phyloP scores from a whole-genome alignment of 2,797 vertebrate genomes.

The Forpus xanthops region DNA sequence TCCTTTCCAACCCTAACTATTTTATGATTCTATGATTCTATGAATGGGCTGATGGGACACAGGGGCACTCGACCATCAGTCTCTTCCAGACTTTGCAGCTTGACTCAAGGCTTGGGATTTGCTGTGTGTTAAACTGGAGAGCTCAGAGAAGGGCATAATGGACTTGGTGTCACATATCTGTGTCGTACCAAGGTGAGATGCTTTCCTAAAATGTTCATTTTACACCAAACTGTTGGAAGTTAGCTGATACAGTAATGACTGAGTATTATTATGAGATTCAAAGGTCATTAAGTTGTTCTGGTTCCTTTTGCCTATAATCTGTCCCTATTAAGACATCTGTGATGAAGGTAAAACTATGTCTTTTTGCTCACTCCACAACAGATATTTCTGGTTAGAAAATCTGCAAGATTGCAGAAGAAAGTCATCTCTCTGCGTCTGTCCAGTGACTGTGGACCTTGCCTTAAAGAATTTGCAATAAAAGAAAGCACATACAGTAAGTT shows the following conservation, averaged over 20 bases:
- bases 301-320: not conserved
- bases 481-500: constrained; percentile 91
- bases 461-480: constrained; percentile 87
- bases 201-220: not conserved
- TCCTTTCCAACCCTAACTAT: too few relatives aligned
- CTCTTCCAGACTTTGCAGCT: not conserved
- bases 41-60: not conserved
- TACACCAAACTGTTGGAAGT: not conserved
- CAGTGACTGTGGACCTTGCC: constrained; percentile 68
- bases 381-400: constrained; percentile 92
- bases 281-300: not conserved
- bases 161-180: not conserved
- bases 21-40: not conserved
- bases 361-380: constrained; percentile 57
- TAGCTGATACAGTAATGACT: not conserved
- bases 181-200: not conserved
- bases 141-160: not conserved
- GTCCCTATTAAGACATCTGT: not conserved
- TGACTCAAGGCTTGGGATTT: not conserved
- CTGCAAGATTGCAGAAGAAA: constrained; percentile 86
- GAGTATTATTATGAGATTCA: not conserved
- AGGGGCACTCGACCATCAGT: not conserved
- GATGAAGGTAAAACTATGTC: not conserved
- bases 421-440: constrained; percentile 87
- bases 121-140: not conserved